These are phyloP conservation scores for Harlomillsia oculata DNA, from an alignment of 1,140 invertebrate genomes.

Conservation along the genomic window DNA sequence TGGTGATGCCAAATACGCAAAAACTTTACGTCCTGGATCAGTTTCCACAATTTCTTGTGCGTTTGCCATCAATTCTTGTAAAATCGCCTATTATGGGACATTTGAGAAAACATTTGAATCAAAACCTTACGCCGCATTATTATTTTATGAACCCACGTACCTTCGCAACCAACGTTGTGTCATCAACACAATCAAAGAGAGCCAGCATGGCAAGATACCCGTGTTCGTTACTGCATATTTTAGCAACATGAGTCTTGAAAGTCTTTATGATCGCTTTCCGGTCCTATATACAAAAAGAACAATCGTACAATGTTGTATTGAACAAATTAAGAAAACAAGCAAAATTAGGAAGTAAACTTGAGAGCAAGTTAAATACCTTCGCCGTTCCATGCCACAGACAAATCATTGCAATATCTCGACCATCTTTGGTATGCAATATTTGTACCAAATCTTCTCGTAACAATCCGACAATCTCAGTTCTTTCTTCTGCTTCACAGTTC, in stretches of 20 bases:
- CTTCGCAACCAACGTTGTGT: conserved; percentile 81
- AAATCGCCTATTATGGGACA: too few species aligned
- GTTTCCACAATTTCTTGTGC: conserved; percentile 59
- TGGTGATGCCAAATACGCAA: conserved; percentile 75
- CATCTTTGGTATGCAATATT: conserved; percentile 73
- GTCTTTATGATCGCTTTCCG: conserved; percentile 41
- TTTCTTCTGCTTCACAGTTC: conserved; percentile 55
- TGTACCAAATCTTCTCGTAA: conserved; percentile 60
- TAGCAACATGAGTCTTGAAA: conserved; percentile 71
- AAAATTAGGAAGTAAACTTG: neutral
- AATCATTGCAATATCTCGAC: conserved; percentile 63
- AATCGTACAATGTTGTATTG: neutral
- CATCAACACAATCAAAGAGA: conserved; percentile 82
- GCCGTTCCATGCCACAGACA: conserved; percentile 80
- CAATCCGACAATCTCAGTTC: conserved; percentile 60
- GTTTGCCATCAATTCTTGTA: conserved; percentile 62
- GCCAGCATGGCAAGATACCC: conserved; percentile 72
- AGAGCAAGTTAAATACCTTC: conserved; percentile 46
- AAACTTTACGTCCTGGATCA: conserved; percentile 58
- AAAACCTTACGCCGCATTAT: too few species aligned
- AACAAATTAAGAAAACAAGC: neutral
- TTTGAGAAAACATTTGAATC: too few species aligned
- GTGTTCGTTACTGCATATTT: conserved; percentile 72
- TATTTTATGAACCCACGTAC: too few species aligned
- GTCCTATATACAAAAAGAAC: neutral